Conservation (phyloP, 1,140 invertebrate species). For the Sarcophaga bullata region DNA sequence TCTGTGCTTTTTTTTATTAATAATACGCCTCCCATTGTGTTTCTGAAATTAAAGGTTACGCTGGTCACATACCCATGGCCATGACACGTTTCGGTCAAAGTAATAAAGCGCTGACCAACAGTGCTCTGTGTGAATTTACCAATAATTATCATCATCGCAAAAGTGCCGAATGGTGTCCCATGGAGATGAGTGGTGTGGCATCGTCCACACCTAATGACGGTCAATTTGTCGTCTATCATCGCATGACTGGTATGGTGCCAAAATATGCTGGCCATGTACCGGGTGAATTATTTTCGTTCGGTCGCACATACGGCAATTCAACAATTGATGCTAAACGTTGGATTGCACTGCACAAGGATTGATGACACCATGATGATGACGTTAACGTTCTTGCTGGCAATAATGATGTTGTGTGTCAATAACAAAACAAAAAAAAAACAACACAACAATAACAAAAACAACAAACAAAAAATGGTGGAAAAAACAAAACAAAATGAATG, state of each 20-base stretch:
- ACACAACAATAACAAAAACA: no score
- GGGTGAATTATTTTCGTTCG: conserved; percentile 73
- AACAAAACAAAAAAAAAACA: no score
- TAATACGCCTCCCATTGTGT: no score
- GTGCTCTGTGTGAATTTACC: conserved; percentile 74
- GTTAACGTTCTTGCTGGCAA: not conserved
- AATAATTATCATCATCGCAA: conserved; percentile 73
- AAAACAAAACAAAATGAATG: no score
- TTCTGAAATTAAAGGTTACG: conserved; percentile 68
- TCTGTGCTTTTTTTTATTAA: no score
- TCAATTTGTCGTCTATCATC: conserved; percentile 73
- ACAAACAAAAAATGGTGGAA: no score
- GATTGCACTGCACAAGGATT: conserved; percentile 65
- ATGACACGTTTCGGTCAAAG: conserved; percentile 73
- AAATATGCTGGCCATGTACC: conserved; percentile 80
- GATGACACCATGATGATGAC: not conserved
- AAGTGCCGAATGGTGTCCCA: conserved; percentile 74
- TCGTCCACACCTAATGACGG: conserved; percentile 67
- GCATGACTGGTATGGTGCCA: conserved; percentile 76
- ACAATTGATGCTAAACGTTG: conserved; percentile 76
- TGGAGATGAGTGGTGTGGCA: conserved; percentile 59
- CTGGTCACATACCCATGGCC: conserved; percentile 75
- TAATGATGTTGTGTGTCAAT: no score
- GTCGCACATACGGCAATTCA: conserved; percentile 77
- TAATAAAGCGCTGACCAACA: conserved; percentile 72